A percentile compares a stretch with the other conserved stretches of the same genome.
phyloP scores from a whole-genome alignment of 2,888 invertebrate species.

The Drosophila yooni region DNA sequence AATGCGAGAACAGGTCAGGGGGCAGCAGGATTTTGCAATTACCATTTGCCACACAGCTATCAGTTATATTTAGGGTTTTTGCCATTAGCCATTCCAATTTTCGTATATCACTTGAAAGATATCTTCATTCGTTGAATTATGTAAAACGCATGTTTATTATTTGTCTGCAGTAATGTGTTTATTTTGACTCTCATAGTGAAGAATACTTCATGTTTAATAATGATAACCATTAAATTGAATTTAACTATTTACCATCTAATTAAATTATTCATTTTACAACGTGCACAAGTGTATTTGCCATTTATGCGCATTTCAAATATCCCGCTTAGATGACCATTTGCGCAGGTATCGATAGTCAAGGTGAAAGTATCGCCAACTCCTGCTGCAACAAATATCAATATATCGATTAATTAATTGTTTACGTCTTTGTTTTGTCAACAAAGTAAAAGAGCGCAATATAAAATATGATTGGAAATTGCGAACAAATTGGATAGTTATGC shows the following conservation, averaged over 20 bases:
- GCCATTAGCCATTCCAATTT: background rate
- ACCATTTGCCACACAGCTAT: background rate
- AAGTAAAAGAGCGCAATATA: slow-evolving; percentile 3
- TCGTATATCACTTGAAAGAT: background rate
- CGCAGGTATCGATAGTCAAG: background rate
- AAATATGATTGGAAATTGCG: slow-evolving; percentile 8
- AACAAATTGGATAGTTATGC: slow-evolving; percentile 14
- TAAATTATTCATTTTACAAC: background rate
- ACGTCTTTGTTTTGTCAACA: background rate
- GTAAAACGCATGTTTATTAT: background rate
- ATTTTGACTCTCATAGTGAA: background rate
- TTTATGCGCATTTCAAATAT: background rate
- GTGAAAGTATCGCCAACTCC: slow-evolving; percentile 2
- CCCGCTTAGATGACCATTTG: slow-evolving; percentile 11
- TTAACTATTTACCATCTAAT: background rate
- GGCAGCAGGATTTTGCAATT: slow-evolving; percentile 6
- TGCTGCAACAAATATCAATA: slow-evolving; percentile 2
- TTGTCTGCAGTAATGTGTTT: background rate
- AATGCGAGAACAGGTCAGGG: slow-evolving; percentile 16
- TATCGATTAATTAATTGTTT: slow-evolving; percentile 4
- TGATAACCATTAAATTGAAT: background rate
- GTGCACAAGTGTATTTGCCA: background rate
- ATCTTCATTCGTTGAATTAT: background rate
- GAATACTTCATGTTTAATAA: background rate
- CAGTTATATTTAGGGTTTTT: background rate